Evolutionary conservation across 2,888 invertebrate species (phyloP).

Genomic region (Plutella xylostella): DNA sequence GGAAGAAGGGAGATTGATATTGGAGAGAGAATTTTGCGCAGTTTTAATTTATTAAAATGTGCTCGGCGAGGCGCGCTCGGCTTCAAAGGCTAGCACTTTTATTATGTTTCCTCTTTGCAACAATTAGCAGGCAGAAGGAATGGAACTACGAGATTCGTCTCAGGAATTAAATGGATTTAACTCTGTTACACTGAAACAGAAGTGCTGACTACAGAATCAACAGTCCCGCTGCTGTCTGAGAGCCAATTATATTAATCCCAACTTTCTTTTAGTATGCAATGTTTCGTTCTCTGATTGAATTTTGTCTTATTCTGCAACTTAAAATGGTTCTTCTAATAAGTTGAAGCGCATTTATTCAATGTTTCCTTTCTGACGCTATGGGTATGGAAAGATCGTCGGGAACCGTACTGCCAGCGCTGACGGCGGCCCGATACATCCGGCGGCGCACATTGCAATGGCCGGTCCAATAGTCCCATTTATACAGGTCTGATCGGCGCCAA

Average conservation of each 20-base stretch:
- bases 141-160: slow-evolving; percentile 42
- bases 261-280: neutral
- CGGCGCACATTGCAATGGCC: slow-evolving; percentile 7
- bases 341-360: neutral
- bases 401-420: no score
- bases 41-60: slow-evolving; percentile 69
- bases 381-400: no score
- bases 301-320: neutral
- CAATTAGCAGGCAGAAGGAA: slow-evolving; percentile 58
- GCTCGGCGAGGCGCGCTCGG: slow-evolving; percentile 41
- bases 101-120: slow-evolving; percentile 60
- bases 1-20: slow-evolving; percentile 18
- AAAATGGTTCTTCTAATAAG: neutral
- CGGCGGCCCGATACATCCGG: no score
- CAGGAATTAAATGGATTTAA: slow-evolving; percentile 44
- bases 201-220: slow-evolving; percentile 30
- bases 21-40: slow-evolving; percentile 59
- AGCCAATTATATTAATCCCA: no score
- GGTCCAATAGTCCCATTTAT: neutral
- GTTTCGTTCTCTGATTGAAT: neutral
- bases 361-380: no score
- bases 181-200: slow-evolving; percentile 40
- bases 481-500: slow-evolving; percentile 26
- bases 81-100: slow-evolving; percentile 62
- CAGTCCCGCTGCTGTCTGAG: slow-evolving; percentile 3